These are phyloP conservation scores for Drosophila kanapiae DNA, from an alignment of 1,140 invertebrate genomes.

Conservation along the genomic window DNA sequence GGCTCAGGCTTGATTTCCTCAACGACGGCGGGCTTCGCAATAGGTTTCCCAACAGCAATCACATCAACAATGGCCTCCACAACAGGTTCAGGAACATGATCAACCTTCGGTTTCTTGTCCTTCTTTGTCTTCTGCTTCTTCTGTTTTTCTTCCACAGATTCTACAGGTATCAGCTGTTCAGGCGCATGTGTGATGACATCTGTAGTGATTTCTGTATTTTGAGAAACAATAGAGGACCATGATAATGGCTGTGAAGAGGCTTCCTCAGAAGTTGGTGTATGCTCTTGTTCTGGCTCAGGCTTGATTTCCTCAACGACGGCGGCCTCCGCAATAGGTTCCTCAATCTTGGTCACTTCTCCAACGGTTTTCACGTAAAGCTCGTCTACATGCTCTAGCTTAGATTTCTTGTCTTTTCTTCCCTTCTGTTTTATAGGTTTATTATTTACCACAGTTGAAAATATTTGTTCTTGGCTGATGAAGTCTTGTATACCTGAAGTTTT, in stretches of 20 bases:
- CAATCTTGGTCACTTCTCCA: neutral
- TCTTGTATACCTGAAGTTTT: slow-evolving; percentile 25
- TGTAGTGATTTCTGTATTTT: slow-evolving; percentile 9
- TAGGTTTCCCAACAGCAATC: slow-evolving; percentile 2
- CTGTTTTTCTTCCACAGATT: neutral
- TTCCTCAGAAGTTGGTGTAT: neutral
- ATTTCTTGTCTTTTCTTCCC: slow-evolving; percentile 40
- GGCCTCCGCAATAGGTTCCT: neutral
- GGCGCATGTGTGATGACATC: neutral
- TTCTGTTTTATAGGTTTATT: slow-evolving; percentile 27
- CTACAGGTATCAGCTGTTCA: neutral
- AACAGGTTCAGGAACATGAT: slow-evolving; percentile 9
- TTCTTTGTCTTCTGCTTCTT: slow-evolving; percentile 39
- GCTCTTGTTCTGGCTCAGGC: neutral
- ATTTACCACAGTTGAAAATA: slow-evolving; percentile 24
- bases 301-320: neutral
- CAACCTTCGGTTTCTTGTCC: slow-evolving; percentile 17
- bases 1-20: too few relatives aligned
- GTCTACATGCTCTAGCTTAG: neutral
- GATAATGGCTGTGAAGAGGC: neutral
- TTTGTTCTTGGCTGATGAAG: slow-evolving; percentile 44
- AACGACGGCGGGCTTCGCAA: neutral
- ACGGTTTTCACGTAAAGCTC: slow-evolving; percentile 5
- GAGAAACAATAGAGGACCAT: slow-evolving; percentile 29
- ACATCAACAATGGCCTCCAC: slow-evolving; percentile 2